Percentiles rank a stretch among this genome's conserved stretches.
These are phyloP conservation scores for Cyclura pinguis DNA, from an alignment of 2,797 vertebrate species.

Conservation along the genomic window DNA sequence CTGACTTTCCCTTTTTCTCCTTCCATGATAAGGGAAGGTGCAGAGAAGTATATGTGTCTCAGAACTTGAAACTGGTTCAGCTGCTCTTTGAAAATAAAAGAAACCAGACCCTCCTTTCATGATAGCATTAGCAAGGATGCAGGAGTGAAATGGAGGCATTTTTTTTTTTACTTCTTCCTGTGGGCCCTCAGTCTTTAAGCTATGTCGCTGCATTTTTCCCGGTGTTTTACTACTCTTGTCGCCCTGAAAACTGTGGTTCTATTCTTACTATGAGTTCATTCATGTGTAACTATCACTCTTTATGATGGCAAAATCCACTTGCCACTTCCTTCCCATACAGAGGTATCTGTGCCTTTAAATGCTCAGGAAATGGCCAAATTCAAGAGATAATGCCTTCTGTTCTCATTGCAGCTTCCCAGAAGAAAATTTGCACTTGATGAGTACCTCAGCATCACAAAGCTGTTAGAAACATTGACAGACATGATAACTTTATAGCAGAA, in stretches of 20 bases:
- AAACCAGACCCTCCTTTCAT: too few relatives aligned
- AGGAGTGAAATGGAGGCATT: too few relatives aligned
- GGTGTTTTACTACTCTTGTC: too few relatives aligned
- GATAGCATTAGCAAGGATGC: too few relatives aligned
- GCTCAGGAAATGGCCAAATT: background rate
- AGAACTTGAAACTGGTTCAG: too few relatives aligned
- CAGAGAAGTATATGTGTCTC: too few relatives aligned
- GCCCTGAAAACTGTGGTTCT: background rate
- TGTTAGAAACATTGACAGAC: background rate
- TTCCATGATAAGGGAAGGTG: too few relatives aligned
- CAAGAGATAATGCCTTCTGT: background rate
- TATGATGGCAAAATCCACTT: background rate
- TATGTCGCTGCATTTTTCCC: too few relatives aligned
- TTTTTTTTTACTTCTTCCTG: too few relatives aligned
- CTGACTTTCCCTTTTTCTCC: too few relatives aligned
- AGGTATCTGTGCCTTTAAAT: background rate
- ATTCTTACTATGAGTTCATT: background rate
- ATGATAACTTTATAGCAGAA: constrained; percentile 3
- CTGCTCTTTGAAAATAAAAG: too few relatives aligned
- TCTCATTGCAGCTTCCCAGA: background rate
- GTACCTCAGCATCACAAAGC: background rate
- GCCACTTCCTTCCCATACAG: background rate
- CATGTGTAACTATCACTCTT: background rate
- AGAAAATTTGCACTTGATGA: background rate
- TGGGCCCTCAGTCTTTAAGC: too few relatives aligned